Percentiles rank a stretch among this genome's conserved stretches.
These are phyloP conservation scores for Agapornis canus DNA, from an alignment of 2,797 vertebrate species.

Conservation along the genomic window DNA sequence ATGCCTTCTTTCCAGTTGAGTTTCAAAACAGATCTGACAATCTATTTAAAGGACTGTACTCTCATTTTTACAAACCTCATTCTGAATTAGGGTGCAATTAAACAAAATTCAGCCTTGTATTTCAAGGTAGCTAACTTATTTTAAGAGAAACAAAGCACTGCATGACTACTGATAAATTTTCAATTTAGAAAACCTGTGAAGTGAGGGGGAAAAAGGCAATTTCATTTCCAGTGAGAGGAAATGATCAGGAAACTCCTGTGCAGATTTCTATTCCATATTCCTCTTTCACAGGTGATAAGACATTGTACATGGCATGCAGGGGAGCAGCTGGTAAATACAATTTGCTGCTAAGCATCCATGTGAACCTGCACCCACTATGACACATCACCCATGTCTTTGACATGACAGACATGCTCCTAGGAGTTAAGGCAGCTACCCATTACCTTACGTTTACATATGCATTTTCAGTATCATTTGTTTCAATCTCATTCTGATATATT, in stretches of 20 bases:
- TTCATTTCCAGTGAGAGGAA: neutral
- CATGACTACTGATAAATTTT: neutral
- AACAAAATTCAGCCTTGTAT: neutral
- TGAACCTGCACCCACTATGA: neutral
- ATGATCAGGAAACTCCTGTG: neutral
- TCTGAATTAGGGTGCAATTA: neutral
- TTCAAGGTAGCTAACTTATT: neutral
- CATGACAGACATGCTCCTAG: neutral
- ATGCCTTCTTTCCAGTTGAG: conserved; percentile 26
- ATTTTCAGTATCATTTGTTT: neutral
- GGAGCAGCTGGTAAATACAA: conserved; percentile 20
- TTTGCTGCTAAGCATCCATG: neutral
- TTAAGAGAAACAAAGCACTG: neutral
- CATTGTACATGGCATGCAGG: neutral
- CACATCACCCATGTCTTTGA: neutral
- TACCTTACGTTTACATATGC: neutral
- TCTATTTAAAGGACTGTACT: neutral
- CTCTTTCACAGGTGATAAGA: neutral
- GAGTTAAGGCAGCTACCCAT: neutral
- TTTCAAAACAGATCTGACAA: conserved; percentile 27
- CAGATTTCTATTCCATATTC: neutral
- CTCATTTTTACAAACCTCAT: neutral
- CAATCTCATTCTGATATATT: neutral
- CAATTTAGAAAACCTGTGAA: neutral
- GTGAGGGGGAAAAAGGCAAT: neutral